phyloP scores from a whole-genome alignment of 1,140 invertebrate genomes.

The Drosophila bocqueti region DNA sequence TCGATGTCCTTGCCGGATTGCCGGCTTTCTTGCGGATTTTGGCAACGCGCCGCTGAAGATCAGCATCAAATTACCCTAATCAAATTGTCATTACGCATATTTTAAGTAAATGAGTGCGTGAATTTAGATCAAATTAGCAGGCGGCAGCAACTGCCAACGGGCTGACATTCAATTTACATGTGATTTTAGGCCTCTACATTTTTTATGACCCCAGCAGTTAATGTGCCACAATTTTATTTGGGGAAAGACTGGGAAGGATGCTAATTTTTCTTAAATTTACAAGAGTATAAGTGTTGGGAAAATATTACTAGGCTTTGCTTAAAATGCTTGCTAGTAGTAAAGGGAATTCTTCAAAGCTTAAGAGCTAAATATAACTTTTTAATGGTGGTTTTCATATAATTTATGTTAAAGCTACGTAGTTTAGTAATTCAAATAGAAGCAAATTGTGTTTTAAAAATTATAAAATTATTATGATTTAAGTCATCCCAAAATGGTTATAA shows the following conservation, averaged over 20 bases:
- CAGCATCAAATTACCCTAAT: constrained; percentile 80
- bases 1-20: constrained; percentile 18
- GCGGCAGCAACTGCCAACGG: constrained; percentile 22
- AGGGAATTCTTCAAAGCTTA: neutral
- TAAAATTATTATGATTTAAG: neutral
- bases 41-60: constrained; percentile 63
- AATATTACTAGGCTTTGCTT: neutral
- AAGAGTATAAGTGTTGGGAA: neutral
- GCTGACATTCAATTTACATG: constrained; percentile 58
- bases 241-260: neutral
- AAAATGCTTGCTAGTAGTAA: neutral
- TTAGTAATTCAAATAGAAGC: neutral
- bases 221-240: constrained; percentile 1
- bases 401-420: neutral
- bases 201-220: constrained; percentile 34
- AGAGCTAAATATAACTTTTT: neutral
- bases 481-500: neutral
- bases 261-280: constrained; percentile 1
- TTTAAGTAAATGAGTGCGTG: constrained; percentile 78
- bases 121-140: constrained; percentile 72
- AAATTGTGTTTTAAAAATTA: no score
- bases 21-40: constrained; percentile 48
- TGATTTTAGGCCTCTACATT: constrained; percentile 24
- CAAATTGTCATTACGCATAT: constrained; percentile 80
- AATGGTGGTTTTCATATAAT: neutral